phyloP scores from a whole-genome alignment of 2,888 invertebrate genomes.

The Eilema caniola region DNA sequence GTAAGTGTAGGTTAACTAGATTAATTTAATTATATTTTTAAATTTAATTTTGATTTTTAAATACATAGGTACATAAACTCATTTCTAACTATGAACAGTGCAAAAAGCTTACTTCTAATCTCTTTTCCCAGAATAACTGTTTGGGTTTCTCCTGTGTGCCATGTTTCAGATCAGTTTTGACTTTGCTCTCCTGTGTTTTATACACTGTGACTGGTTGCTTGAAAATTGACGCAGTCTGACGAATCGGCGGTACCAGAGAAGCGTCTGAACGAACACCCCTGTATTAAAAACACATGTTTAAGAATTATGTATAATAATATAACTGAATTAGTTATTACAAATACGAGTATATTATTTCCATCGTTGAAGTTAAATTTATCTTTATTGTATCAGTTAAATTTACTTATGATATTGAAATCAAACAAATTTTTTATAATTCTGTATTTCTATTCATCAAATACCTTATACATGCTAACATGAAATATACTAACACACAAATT shows the following conservation, averaged over 20 bases:
- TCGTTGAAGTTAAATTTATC: not conserved
- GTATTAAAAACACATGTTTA: conserved; percentile 36
- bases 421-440: too few relatives aligned
- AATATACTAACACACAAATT: conserved; percentile 44
- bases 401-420: conserved; percentile 1
- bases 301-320: not conserved
- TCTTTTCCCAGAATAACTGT: conserved; percentile 95
- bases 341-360: not conserved
- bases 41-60: too few relatives aligned
- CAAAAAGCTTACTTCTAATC: conserved; percentile 84
- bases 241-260: conserved; percentile 96
- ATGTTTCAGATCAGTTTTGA: conserved; percentile 96
- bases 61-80: too few relatives aligned
- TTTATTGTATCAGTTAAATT: not conserved
- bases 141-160: conserved; percentile 97
- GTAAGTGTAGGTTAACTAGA: too few relatives aligned
- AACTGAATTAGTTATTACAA: not conserved
- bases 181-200: conserved; percentile 96
- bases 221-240: conserved; percentile 99
- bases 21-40: too few relatives aligned
- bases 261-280: conserved; percentile 95
- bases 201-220: conserved; percentile 99
- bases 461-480: conserved; percentile 12
- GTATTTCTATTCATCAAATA: not conserved
- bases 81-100: not conserved